phyloP scores from a whole-genome alignment of 2,888 invertebrate genomes.

The Apantesis nais region DNA sequence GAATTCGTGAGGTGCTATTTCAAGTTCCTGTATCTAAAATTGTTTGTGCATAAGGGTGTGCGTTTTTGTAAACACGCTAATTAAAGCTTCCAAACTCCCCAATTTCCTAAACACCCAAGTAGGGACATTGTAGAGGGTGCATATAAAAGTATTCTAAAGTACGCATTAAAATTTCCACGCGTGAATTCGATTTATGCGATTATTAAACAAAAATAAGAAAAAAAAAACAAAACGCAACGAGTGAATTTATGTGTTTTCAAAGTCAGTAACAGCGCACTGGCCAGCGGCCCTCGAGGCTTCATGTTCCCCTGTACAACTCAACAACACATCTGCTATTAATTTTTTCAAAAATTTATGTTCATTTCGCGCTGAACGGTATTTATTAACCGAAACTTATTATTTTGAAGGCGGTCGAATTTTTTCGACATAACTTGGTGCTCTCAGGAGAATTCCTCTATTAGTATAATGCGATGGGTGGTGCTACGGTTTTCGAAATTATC shows the following conservation, averaged over 20 bases:
- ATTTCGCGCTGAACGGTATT: constrained; percentile 76
- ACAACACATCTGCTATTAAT: constrained; percentile 85
- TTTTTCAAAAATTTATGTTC: constrained; percentile 76
- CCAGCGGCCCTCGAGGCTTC: constrained; percentile 57
- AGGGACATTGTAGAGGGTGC: constrained; percentile 44
- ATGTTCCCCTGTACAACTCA: constrained; percentile 65
- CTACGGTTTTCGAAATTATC: constrained; percentile 85
- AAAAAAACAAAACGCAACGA: constrained; percentile 69
- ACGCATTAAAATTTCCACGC: constrained; percentile 65
- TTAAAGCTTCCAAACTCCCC: constrained; percentile 50
- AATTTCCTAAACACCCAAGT: constrained; percentile 44
- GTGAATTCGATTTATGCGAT: constrained; percentile 76
- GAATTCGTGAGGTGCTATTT: constrained; percentile 34
- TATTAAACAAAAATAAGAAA: constrained; percentile 80
- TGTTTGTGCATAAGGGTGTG: constrained; percentile 49
- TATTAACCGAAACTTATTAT: constrained; percentile 82
- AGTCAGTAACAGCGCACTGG: constrained; percentile 67
- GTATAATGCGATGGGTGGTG: constrained; percentile 86
- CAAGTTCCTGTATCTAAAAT: constrained; percentile 41
- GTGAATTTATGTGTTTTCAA: constrained; percentile 82
- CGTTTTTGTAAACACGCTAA: constrained; percentile 50
- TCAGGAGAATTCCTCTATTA: constrained; percentile 80
- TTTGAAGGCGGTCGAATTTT: constrained; percentile 76
- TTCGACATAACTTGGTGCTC: constrained; percentile 66
- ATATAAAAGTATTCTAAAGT: constrained; percentile 56